Conservation (phyloP, 2,797 vertebrate species). For the Podargus strigoides region DNA sequence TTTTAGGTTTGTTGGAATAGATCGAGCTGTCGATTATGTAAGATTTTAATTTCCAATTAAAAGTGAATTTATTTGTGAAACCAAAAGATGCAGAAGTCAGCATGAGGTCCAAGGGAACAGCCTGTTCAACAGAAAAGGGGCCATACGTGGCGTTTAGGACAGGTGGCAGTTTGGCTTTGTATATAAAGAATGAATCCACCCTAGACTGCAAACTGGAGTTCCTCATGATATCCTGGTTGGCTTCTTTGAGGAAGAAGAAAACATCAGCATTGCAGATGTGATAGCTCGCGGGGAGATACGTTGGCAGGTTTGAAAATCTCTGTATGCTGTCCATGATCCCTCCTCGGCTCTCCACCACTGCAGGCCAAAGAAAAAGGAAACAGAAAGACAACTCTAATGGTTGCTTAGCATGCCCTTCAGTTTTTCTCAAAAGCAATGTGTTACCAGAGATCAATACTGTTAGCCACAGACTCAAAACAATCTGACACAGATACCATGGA, state of each 20-base stretch:
- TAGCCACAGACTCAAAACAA: background rate
- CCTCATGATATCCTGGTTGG: slow-evolving; percentile 90
- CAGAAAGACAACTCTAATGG: background rate
- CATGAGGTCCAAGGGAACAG: slow-evolving; percentile 82
- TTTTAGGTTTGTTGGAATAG: slow-evolving; percentile 85
- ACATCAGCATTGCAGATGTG: slow-evolving; percentile 80
- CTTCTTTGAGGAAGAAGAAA: slow-evolving; percentile 90
- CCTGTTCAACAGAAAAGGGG: slow-evolving; percentile 81
- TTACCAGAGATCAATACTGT: background rate
- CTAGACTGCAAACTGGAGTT: slow-evolving; percentile 90
- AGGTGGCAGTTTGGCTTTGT: slow-evolving; percentile 78
- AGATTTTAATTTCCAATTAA: slow-evolving; percentile 89
- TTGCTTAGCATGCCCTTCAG: background rate
- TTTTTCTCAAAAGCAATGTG: background rate
- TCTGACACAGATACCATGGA: background rate
- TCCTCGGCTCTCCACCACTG: slow-evolving; percentile 77
- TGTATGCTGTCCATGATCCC: slow-evolving; percentile 72
- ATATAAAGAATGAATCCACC: slow-evolving; percentile 87
- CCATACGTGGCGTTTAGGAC: slow-evolving; percentile 88
- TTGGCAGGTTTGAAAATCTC: slow-evolving; percentile 85
- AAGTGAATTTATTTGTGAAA: slow-evolving; percentile 77
- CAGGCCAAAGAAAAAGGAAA: slow-evolving; percentile 41
- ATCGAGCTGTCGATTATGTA: slow-evolving; percentile 85
- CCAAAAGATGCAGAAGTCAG: slow-evolving; percentile 76
- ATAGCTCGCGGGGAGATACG: slow-evolving; percentile 84